Evolutionary conservation across 2,888 invertebrate genomes (phyloP), one percentile per base, ranked within the genome.

Genomic region (Pachliopta kotzebuea): DNA sequence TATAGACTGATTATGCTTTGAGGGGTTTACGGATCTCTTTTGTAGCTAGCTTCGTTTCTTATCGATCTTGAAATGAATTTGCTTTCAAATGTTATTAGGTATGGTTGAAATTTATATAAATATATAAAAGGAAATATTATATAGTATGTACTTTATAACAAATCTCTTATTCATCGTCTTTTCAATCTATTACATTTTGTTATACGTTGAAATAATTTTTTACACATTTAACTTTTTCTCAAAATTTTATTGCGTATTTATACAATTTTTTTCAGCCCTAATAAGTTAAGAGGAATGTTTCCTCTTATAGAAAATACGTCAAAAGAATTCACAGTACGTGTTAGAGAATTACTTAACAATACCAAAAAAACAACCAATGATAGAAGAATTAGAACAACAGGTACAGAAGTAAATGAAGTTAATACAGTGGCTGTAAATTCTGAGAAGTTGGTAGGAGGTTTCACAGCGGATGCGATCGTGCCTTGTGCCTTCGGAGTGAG

Each of bases 401-500:
- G 56, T 60, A 8, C 4, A 49, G 50, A 56, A 29, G 11, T 37
- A 37, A 64, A 67, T 0, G 67, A 63, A 29, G 45, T 60, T 3
- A 63, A 63, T 9, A 56, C 65, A 29, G 72, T 77, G 60, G 75
- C 80, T 62, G 82, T 89, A 0, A 77, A 86, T 58, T 85, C 87
- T 0, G 89, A 88, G 73, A 82, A 84, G 65, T 70, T 90, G 0
- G 83, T 90, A 0, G 91, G 91, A 2, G 90, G 91, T 0, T 91
- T 88, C 60, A 91, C 91, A 0, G 90, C 91, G 0, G 91, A 91
- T 67, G 91, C 91, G 0, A 91, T 91, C 62, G 91, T 91, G 14
- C 90, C 91, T 0, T 91, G 91, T 68, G 91, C 91, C 0, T 91
- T 91, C 68, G 91, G 91, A 0, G 68, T 91, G 49, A 88, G 86